phyloP scores from a whole-genome alignment of 1,140 invertebrate genomes.

The Leptinotarsa lineolata region DNA sequence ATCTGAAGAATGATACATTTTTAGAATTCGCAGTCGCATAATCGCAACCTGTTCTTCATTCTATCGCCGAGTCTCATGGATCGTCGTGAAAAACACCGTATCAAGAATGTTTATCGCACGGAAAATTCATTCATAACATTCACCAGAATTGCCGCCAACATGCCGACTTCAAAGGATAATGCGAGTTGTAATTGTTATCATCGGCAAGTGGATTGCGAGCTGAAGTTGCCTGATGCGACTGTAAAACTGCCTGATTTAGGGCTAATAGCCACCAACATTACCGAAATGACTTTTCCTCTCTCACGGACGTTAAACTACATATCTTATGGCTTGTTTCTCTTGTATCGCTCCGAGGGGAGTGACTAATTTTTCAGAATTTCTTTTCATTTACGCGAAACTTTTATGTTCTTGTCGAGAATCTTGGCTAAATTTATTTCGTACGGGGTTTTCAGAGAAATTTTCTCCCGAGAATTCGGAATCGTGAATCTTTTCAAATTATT shows the following conservation, averaged over 20 bases:
- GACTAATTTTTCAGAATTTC: conserved; percentile 15
- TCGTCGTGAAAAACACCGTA: no score
- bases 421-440: no score
- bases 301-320: conserved; percentile 25
- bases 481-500: no score
- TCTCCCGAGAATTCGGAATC: no score
- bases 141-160: background rate
- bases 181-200: conserved; percentile 29
- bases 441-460: no score
- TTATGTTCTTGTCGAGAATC: background rate
- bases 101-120: background rate
- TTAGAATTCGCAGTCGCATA: no score
- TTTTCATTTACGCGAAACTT: conserved; percentile 5
- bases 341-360: conserved; percentile 24
- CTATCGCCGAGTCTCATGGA: no score
- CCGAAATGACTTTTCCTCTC: conserved; percentile 30
- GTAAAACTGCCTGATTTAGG: conserved; percentile 36
- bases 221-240: conserved; percentile 21
- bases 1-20: no score
- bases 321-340: conserved; percentile 25
- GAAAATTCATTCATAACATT: conserved; percentile 4
- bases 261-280: conserved; percentile 30
- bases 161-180: conserved; percentile 14
- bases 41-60: no score
- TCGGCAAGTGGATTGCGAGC: conserved; percentile 21